phyloP scores from a whole-genome alignment of 2,113 vertebrate genomes.

The Ammodytes marinus region DNA sequence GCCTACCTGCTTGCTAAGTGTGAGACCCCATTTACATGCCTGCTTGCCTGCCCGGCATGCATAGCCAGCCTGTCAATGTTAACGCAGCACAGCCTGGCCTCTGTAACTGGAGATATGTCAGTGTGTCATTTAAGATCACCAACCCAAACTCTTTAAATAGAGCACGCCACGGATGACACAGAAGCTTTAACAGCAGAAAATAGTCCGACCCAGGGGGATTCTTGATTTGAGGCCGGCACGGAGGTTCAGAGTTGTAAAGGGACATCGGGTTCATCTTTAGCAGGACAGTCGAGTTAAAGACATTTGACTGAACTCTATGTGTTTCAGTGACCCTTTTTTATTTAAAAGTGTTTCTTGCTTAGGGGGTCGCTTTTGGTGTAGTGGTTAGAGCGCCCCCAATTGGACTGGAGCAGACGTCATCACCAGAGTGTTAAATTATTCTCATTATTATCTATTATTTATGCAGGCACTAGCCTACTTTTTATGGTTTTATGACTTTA shows the following conservation, averaged over 20 bases:
- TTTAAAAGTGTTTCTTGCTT: background rate
- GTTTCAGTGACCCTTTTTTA: background rate
- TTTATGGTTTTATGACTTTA: background rate
- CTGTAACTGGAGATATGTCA: constrained; percentile 83
- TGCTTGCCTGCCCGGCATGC: constrained; percentile 34
- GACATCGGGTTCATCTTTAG: background rate
- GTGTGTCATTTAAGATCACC: constrained; percentile 72
- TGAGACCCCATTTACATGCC: constrained; percentile 66
- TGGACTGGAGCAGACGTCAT: background rate
- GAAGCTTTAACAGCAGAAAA: constrained; percentile 58
- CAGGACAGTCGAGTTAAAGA: constrained; percentile 8
- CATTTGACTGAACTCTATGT: constrained; percentile 31
- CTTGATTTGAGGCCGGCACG: background rate
- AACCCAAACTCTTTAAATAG: constrained; percentile 76
- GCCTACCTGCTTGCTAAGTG: constrained; percentile 37
- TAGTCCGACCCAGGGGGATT: constrained; percentile 39
- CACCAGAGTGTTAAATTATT: constrained; percentile 6
- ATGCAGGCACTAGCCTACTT: background rate
- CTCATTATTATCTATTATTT: constrained; percentile 15
- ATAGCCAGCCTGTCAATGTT: constrained; percentile 25
- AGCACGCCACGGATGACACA: constrained; percentile 56
- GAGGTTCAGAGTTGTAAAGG: constrained; percentile 1
- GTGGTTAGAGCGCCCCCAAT: background rate
- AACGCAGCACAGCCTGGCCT: constrained; percentile 41
- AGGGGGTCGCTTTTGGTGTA: too few relatives aligned